Percentiles rank a stretch among this genome's conserved stretches.
phyloP scores from a whole-genome alignment of 92 coral and sea anemone genomes.

The Desmophyllum pertusum region DNA sequence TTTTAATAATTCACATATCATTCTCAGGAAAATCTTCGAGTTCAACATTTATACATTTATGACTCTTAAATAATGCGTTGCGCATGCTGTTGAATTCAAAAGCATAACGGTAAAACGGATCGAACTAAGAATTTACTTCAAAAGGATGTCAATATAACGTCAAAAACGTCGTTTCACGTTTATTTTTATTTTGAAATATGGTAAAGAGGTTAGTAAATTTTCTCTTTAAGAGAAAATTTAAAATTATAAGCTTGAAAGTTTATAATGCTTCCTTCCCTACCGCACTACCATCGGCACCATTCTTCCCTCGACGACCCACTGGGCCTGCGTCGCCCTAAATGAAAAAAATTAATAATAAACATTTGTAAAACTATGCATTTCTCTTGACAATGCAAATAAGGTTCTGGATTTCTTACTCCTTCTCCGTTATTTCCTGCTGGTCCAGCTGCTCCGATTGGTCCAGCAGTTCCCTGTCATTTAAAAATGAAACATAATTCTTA shows the following conservation, averaged over 20 bases:
- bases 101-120: too few species aligned
- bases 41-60: background rate
- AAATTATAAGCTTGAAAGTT: too few species aligned
- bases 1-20: too few species aligned
- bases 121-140: background rate
- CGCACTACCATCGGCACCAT: constrained; percentile 18
- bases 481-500: too few species aligned
- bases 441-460: constrained; percentile 11
- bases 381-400: background rate
- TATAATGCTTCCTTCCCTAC: background rate
- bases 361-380: background rate
- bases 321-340: constrained; percentile 23
- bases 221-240: too few species aligned
- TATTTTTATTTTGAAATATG: too few species aligned
- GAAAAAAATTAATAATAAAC: background rate
- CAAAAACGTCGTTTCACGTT: too few species aligned
- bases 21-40: too few species aligned
- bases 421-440: constrained; percentile 23
- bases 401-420: background rate
- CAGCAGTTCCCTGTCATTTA: constrained; percentile 4
- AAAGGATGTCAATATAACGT: too few species aligned
- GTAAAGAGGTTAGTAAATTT: too few species aligned
- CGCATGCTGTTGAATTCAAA: too few species aligned
- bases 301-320: constrained; percentile 24
- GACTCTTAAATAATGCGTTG: too few species aligned